Evolutionary conservation across 2,888 invertebrate genomes (phyloP).

Genomic region (Smittia sp.): DNA sequence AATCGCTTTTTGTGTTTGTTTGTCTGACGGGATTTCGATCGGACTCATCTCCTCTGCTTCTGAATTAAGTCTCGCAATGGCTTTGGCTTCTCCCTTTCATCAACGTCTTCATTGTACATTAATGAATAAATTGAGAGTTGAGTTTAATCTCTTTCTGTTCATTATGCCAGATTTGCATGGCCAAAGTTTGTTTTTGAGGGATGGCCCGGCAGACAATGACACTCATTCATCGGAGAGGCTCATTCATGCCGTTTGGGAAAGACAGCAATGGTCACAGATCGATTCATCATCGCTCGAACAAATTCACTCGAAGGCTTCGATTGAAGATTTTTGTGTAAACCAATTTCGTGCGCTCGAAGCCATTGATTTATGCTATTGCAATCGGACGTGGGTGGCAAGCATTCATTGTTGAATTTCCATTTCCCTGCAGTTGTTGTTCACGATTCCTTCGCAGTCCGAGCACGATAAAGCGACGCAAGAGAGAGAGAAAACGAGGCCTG

Average conservation of each 20-base stretch:
- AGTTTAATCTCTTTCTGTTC: not conserved
- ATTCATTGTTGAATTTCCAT: constrained; percentile 2
- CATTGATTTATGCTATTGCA: constrained; percentile 1
- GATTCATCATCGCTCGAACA: not conserved
- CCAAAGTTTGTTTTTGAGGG: not conserved
- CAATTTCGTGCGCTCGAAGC: not conserved
- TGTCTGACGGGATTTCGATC: not conserved
- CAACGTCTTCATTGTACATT: not conserved
- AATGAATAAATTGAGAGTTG: not conserved
- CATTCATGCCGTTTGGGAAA: not conserved
- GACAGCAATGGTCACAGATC: not conserved
- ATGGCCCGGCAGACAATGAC: not conserved
- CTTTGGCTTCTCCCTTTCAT: not conserved
- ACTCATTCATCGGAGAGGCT: not conserved
- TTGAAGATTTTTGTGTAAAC: not conserved
- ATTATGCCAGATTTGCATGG: not conserved
- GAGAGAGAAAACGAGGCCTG: not conserved
- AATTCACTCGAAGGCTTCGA: not conserved
- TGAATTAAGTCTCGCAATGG: not conserved
- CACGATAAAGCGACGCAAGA: not conserved
- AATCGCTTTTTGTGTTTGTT: constrained; percentile 7
- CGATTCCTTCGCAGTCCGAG: not conserved
- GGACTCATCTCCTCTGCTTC: not conserved
- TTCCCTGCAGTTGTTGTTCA: not conserved
- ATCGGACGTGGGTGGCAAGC: constrained; percentile 14